Percentiles rank a stretch among this genome's conserved stretches.
phyloP scores from a whole-genome alignment of 2,888 invertebrate species.

The Troglohyphantes excavatus region DNA sequence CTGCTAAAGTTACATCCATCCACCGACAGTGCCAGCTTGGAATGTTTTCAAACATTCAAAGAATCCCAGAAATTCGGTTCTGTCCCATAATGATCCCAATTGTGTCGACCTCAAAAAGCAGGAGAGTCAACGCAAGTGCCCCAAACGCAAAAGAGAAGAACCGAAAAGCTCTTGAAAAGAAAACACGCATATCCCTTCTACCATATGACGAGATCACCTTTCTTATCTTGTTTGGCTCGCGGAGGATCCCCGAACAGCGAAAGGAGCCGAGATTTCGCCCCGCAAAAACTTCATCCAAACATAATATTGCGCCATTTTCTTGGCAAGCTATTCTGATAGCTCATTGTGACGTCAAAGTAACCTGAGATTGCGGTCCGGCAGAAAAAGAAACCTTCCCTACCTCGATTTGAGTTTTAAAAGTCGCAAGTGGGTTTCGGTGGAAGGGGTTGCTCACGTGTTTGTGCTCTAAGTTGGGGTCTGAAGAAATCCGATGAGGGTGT shows the following conservation, averaged over 20 bases:
- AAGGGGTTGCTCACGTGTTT: slow-evolving; percentile 25
- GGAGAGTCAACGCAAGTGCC: neutral
- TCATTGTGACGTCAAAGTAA: slow-evolving; percentile 71
- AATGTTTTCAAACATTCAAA: slow-evolving; percentile 5
- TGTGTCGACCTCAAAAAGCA: neutral
- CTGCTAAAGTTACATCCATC: neutral
- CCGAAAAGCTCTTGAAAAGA: neutral
- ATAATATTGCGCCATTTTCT: slow-evolving; percentile 72
- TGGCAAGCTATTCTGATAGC: slow-evolving; percentile 66
- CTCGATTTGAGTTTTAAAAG: slow-evolving; percentile 24
- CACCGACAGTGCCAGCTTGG: neutral
- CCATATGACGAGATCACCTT: neutral
- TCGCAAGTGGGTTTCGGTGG: slow-evolving; percentile 17
- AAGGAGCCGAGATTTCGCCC: neutral
- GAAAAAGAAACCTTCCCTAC: slow-evolving; percentile 46
- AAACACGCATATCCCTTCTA: neutral
- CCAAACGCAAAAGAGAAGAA: neutral
- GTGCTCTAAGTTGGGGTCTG: neutral
- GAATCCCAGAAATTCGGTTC: neutral
- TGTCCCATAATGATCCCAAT: neutral
- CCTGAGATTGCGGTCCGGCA: slow-evolving; percentile 52
- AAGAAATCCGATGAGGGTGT: neutral
- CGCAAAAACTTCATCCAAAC: slow-evolving; percentile 64
- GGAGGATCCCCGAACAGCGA: neutral
- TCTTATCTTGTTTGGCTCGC: neutral